Evolutionary conservation across 2,888 invertebrate species (phyloP).

Genomic region (Auanema sp.): DNA sequence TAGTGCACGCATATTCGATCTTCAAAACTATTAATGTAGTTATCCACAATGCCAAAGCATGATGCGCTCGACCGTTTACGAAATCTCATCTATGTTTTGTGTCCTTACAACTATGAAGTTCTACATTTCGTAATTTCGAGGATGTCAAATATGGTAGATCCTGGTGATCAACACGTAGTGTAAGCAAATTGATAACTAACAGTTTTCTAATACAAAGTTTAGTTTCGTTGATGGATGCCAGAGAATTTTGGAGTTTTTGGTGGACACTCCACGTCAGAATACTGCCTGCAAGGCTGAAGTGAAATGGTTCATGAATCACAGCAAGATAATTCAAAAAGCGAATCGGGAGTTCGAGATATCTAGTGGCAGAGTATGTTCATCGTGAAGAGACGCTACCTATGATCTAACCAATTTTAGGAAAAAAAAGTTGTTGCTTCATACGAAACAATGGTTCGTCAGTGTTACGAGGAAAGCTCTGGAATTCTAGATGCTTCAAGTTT

Average conservation of each 20-base stretch:
- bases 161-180: not conserved
- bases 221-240: conserved; percentile 18
- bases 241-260: conserved; percentile 3
- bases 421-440: conserved; percentile 4
- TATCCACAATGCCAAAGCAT: not conserved
- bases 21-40: too few relatives aligned
- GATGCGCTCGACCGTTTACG: conserved; percentile 15
- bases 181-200: too few relatives aligned
- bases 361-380: too few relatives aligned
- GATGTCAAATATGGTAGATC: not conserved
- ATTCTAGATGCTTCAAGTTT: not conserved
- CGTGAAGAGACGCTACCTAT: too few relatives aligned
- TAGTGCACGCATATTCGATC: not conserved
- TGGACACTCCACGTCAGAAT: not conserved
- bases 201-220: too few relatives aligned
- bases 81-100: conserved; percentile 27
- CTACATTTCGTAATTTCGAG: conserved; percentile 21
- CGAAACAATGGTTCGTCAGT: not conserved
- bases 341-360: conserved; percentile 5
- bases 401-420: too few relatives aligned
- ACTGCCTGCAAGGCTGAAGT: conserved; percentile 7
- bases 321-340: conserved; percentile 5
- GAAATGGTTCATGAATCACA: conserved; percentile 18
- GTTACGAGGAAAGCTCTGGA: conserved; percentile 9
- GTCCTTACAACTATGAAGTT: conserved; percentile 51